Base-by-base conservation (phyloP, 1,140 invertebrate genomes). In the Anastatus disparis region DNA sequence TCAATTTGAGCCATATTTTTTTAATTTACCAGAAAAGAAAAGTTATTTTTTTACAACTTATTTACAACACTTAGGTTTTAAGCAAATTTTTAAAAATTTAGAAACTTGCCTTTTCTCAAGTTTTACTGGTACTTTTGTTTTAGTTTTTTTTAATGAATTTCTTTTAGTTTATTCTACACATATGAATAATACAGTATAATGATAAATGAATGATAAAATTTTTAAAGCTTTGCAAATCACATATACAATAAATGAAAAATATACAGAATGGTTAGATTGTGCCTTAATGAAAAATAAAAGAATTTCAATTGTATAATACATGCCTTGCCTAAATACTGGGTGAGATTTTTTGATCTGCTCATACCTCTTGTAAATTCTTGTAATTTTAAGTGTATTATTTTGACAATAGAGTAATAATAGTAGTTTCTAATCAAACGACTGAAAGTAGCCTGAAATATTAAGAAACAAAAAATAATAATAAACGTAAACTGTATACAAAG, bases 351-450 rank as follows among this genome's bases (percentile, higher is more conserved):
- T 35, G 22, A 70, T 70, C 68, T 56, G 50, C 59, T 63, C 58
- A 46, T 63, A 70, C 59, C 59, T 62, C 59, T 70, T 70, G 59
- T 70, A 63, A 70, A 70, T 69, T 70, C 48, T 70, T 55, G 68
- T 70, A 70, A 70, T 70, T 63, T 53, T 70, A 70, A 70, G 59
- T 62, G 59, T 63, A 70, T 55, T 70, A 55, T 56, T 58, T 70
- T 70, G 61, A 63, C 68, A 63, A 55, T 70, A 70, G 65, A 15
- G 1, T 62, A 65, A 58, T 58, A 31, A 58, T 15, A 35, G 59
- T 50, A 68, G 64, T 72, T 65, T 67, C 65, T 68, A 72, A 72
- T 59, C 42, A 65, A 78, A 75, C 64, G 68, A 72, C 59, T 77
- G 53, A 72, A 70, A 65, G 65, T 78, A 74, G 63, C 73, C 71